Evolutionary conservation across 1,140 invertebrate species (phyloP).

Genomic region (Cephus cinctus): DNA sequence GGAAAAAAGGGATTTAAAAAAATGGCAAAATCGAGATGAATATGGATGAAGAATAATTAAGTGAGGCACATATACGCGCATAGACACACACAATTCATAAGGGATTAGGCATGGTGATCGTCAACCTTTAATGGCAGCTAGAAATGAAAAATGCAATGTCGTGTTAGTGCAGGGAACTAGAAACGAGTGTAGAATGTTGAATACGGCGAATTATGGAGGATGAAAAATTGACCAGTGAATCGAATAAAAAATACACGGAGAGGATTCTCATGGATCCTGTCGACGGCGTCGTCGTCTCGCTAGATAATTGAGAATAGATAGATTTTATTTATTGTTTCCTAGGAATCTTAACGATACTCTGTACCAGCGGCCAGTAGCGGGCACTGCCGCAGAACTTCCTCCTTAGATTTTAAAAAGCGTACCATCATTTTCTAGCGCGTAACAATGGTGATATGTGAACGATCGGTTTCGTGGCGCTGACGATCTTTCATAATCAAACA

Average conservation of each 20-base stretch:
- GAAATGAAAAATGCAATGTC: conserved; percentile 1
- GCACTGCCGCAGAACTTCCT: conserved; percentile 39
- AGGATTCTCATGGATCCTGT: neutral
- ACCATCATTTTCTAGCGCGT: no score
- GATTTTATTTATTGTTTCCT: conserved; percentile 55
- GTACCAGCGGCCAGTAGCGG: conserved; percentile 43
- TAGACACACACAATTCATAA: no score
- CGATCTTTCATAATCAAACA: no score
- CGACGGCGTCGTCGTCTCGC: neutral
- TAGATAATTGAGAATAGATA: conserved; percentile 42
- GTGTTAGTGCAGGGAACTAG: conserved; percentile 5
- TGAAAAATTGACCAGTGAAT: conserved; percentile 36
- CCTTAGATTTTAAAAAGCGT: conserved; percentile 18
- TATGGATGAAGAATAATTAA: conserved; percentile 8
- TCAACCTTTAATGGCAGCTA: conserved; percentile 6
- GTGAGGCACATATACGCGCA: no score
- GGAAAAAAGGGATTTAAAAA: conserved; percentile 1
- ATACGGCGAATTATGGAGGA: neutral
- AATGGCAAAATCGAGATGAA: conserved; percentile 5
- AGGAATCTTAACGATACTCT: conserved; percentile 27
- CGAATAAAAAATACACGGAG: conserved; percentile 17
- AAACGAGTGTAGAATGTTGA: neutral
- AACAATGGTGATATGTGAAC: conserved; percentile 37
- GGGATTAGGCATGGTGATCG: no score
- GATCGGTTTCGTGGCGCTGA: no score